phyloP scores from a whole-genome alignment of 2,797 vertebrate genomes.

The Sebastes elongatus region DNA sequence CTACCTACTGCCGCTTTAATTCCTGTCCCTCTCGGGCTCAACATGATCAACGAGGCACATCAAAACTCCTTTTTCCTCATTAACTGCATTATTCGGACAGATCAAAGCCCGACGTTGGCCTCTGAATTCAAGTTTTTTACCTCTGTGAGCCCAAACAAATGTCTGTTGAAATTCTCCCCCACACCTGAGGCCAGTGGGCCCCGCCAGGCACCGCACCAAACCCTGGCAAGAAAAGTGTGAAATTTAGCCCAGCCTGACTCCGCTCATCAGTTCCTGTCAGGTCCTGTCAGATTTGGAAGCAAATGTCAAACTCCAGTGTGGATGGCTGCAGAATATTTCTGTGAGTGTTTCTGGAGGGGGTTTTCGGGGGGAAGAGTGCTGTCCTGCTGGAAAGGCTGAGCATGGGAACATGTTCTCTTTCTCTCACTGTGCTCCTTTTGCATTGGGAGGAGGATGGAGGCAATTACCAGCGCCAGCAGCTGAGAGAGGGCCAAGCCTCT shows the following conservation, averaged over 20 bases:
- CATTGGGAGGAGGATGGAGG: constrained; percentile 71
- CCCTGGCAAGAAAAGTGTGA: background rate
- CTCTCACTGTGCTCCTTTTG: constrained; percentile 56
- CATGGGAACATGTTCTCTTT: constrained; percentile 55
- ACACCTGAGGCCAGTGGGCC: constrained; percentile 4
- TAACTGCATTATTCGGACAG: constrained; percentile 23
- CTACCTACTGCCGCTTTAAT: background rate
- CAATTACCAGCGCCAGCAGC: constrained; percentile 78
- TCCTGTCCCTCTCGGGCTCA: constrained; percentile 12
- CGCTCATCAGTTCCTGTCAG: constrained; percentile 47
- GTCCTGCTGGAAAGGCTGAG: constrained; percentile 53
- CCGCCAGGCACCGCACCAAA: constrained; percentile 15
- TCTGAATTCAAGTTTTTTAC: background rate
- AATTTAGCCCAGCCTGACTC: constrained; percentile 24
- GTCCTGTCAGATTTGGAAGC: constrained; percentile 43
- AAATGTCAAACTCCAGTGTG: constrained; percentile 42
- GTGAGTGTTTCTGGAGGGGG: constrained; percentile 23
- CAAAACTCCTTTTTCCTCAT: constrained; percentile 43
- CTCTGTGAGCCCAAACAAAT: background rate
- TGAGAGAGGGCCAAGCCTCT: constrained; percentile 69
- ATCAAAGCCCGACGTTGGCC: constrained; percentile 12
- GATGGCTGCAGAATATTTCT: constrained; percentile 29
- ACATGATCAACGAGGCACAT: constrained; percentile 15
- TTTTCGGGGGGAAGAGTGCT: constrained; percentile 30
- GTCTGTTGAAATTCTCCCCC: background rate